phyloP scores from a whole-genome alignment of 2,888 invertebrate genomes.

The Acleris literana region DNA sequence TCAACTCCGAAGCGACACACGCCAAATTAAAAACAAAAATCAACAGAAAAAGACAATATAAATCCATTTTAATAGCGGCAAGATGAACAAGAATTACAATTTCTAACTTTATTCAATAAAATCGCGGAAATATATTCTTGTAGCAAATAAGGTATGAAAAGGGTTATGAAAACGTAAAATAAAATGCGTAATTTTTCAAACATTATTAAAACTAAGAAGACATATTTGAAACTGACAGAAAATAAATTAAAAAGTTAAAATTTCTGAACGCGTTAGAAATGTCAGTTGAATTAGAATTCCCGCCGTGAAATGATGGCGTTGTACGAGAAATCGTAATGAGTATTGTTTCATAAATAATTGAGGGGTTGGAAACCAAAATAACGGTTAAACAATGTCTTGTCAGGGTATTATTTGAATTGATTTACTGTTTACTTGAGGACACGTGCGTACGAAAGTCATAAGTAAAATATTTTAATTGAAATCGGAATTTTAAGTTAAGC shows the following conservation, averaged over 20 bases:
- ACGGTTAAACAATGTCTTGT: constrained; percentile 53
- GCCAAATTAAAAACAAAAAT: constrained; percentile 59
- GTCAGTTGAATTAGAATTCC: constrained; percentile 18
- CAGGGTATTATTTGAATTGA: constrained; percentile 46
- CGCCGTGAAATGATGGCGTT: constrained; percentile 4
- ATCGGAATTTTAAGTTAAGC: no score
- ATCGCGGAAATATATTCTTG: constrained; percentile 76
- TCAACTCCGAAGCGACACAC: constrained; percentile 65
- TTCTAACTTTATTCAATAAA: constrained; percentile 63
- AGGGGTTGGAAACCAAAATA: constrained; percentile 47
- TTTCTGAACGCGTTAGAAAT: constrained; percentile 7
- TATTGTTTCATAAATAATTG: constrained; percentile 38
- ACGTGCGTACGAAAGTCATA: constrained; percentile 38
- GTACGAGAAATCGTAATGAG: background rate
- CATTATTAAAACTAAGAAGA: constrained; percentile 48
- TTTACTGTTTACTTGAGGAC: constrained; percentile 43
- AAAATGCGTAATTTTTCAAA: constrained; percentile 71
- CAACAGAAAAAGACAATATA: constrained; percentile 51
- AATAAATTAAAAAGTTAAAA: constrained; percentile 3
- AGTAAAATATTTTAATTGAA: no score
- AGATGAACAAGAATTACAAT: constrained; percentile 54
- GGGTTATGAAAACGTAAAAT: constrained; percentile 67
- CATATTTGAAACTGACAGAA: constrained; percentile 16
- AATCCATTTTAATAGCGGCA: constrained; percentile 56
- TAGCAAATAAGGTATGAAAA: constrained; percentile 71